A percentile compares a stretch with the other conserved stretches of the same genome.
Evolutionary conservation across 2,888 invertebrate species (phyloP).

Genomic region (Rhorus exstirpatorius): DNA sequence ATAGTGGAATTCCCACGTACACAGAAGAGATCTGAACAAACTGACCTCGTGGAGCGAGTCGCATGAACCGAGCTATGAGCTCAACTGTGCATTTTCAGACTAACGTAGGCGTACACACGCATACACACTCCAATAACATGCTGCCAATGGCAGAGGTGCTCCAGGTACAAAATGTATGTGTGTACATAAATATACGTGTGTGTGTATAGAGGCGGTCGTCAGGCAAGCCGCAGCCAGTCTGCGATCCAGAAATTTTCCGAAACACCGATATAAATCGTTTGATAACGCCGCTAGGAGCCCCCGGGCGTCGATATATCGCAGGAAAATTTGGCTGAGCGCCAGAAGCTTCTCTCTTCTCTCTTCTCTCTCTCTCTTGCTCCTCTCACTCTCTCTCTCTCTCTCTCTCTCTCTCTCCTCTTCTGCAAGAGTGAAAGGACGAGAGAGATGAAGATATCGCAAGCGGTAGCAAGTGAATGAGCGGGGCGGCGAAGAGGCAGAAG

Average conservation of each 20-base stretch:
- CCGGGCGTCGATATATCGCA: slow-evolving; percentile 79
- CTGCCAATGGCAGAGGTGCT: slow-evolving; percentile 35
- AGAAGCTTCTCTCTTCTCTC: slow-evolving; percentile 60
- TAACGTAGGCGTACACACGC: not conserved
- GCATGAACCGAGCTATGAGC: slow-evolving; percentile 12
- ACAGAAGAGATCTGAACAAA: slow-evolving; percentile 9
- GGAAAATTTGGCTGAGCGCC: slow-evolving; percentile 80
- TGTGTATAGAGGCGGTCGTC: slow-evolving; percentile 35
- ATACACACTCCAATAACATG: not conserved
- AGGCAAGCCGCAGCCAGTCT: slow-evolving; percentile 67
- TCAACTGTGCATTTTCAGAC: slow-evolving; percentile 30
- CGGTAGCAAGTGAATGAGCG: slow-evolving; percentile 54
- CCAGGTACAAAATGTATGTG: slow-evolving; percentile 5
- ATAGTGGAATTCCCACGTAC: slow-evolving; percentile 17
- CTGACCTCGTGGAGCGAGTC: slow-evolving; percentile 13
- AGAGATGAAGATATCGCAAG: slow-evolving; percentile 25
- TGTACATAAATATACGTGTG: not conserved
- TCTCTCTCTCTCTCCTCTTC: slow-evolving; percentile 3
- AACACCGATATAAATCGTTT: slow-evolving; percentile 83
- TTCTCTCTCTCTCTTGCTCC: slow-evolving; percentile 1
- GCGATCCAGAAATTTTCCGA: slow-evolving; percentile 81
- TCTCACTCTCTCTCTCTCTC: slow-evolving; percentile 26
- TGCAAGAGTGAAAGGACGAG: slow-evolving; percentile 37
- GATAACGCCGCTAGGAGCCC: slow-evolving; percentile 79
- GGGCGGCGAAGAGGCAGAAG: slow-evolving; percentile 8